These are phyloP conservation scores for Microcebus lehilahytsara DNA, from an alignment of 2,113 vertebrate genomes.

Conservation along the genomic window DNA sequence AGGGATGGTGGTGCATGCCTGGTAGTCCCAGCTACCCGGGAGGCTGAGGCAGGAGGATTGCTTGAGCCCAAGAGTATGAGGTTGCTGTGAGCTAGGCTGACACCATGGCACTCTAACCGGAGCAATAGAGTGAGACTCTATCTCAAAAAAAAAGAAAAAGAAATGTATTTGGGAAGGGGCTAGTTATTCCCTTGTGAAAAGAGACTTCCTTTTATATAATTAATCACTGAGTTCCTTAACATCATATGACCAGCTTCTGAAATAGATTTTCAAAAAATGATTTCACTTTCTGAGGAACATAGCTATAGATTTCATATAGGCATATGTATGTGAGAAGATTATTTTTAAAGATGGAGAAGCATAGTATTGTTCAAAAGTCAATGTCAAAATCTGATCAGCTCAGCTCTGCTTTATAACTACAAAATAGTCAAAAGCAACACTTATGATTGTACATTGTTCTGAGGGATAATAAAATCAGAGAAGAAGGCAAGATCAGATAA, in stretches of 20 bases:
- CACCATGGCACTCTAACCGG: too few species aligned
- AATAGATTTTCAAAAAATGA: constrained; percentile 18
- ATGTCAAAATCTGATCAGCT: not conserved
- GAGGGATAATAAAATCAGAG: constrained; percentile 23
- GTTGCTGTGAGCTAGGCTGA: too few species aligned
- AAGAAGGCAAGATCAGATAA: not conserved
- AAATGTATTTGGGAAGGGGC: not conserved
- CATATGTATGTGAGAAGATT: not conserved
- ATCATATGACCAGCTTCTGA: not conserved
- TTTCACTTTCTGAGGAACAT: not conserved
- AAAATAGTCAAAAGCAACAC: not conserved
- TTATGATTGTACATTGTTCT: not conserved
- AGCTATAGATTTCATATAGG: not conserved
- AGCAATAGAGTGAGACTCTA: too few species aligned
- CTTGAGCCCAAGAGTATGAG: too few species aligned
- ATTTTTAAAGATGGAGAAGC: not conserved
- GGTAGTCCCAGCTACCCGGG: too few species aligned
- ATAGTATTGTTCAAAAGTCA: constrained; percentile 7
- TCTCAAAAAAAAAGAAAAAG: not conserved
- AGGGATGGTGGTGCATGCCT: too few species aligned
- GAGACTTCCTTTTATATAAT: constrained; percentile 28
- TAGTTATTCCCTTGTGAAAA: not conserved
- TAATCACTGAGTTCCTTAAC: not conserved
- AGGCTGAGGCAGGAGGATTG: too few species aligned
- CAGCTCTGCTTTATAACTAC: constrained; percentile 5